phyloP scores from a whole-genome alignment of 2,888 invertebrate genomes.

The Villa cingulata region DNA sequence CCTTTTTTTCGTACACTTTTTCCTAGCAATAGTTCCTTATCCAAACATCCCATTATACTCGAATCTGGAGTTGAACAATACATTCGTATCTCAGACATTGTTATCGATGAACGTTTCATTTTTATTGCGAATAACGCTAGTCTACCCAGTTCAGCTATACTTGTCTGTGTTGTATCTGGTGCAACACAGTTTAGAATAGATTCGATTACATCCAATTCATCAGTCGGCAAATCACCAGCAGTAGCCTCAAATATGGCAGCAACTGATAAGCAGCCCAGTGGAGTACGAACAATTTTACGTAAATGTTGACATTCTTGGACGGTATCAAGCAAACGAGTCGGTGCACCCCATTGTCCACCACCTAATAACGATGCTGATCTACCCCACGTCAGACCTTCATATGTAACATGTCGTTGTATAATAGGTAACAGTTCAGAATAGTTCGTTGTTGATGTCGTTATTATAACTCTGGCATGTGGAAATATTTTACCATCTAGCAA shows the following conservation, averaged over 20 bases:
- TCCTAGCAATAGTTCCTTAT: slow-evolving; percentile 34
- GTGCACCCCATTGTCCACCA: slow-evolving; percentile 38
- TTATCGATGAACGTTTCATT: slow-evolving; percentile 37
- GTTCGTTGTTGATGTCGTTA: slow-evolving; percentile 37
- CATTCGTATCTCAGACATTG: slow-evolving; percentile 38
- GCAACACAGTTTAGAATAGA: slow-evolving; percentile 32
- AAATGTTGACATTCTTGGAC: slow-evolving; percentile 34
- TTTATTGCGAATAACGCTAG: slow-evolving; percentile 39
- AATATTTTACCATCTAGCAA: slow-evolving; percentile 41
- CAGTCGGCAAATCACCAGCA: slow-evolving; percentile 31
- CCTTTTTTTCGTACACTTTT: slow-evolving; percentile 33
- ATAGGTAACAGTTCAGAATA: slow-evolving; percentile 33
- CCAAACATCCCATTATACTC: slow-evolving; percentile 37
- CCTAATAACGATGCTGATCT: slow-evolving; percentile 38
- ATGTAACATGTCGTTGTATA: slow-evolving; percentile 38
- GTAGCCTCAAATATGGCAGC: slow-evolving; percentile 40
- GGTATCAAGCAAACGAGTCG: slow-evolving; percentile 33
- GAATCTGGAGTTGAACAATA: slow-evolving; percentile 35
- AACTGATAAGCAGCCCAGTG: slow-evolving; percentile 40
- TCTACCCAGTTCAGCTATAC: slow-evolving; percentile 40
- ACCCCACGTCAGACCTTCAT: slow-evolving; percentile 39
- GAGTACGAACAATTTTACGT: slow-evolving; percentile 38
- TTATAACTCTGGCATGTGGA: slow-evolving; percentile 39
- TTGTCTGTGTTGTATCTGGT: slow-evolving; percentile 19
- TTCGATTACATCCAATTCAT: slow-evolving; percentile 28